A percentile compares a stretch with the other conserved stretches of the same genome.
These are phyloP conservation scores for Lochmaea capreae DNA, from an alignment of 2,888 invertebrate species.

Conservation along the genomic window DNA sequence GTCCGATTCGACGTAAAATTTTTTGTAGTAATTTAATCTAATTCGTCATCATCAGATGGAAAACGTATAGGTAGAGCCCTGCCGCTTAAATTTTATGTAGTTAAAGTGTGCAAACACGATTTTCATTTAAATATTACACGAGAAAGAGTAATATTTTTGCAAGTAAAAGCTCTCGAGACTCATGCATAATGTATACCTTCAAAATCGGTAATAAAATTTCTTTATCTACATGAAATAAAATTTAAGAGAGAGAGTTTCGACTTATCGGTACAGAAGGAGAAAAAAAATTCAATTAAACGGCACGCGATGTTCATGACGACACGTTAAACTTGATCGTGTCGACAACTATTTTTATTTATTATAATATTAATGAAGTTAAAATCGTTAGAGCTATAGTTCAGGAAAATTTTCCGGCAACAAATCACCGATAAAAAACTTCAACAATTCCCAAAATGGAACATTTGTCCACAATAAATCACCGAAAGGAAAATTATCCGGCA, in stretches of 20 bases:
- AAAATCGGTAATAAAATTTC: constrained; percentile 32
- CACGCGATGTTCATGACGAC: constrained; percentile 19
- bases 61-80: not conserved
- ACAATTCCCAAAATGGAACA: too few species aligned
- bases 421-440: too few species aligned
- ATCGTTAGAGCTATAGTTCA: too few species aligned
- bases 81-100: not conserved
- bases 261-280: constrained; percentile 21
- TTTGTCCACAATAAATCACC: too few species aligned
- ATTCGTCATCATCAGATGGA: not conserved
- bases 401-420: too few species aligned
- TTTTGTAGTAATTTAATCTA: not conserved
- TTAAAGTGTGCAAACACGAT: constrained; percentile 23
- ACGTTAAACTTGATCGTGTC: not conserved
- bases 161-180: constrained; percentile 18
- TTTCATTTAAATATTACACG: constrained; percentile 22
- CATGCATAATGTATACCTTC: constrained; percentile 29
- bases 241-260: constrained; percentile 27
- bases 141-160: constrained; percentile 20
- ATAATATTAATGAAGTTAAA: not conserved
- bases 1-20: not conserved
- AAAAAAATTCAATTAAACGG: constrained; percentile 24
- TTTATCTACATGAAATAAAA: constrained; percentile 37
- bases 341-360: not conserved
- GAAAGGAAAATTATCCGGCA: too few species aligned